Evolutionary conservation across 2,888 invertebrate species (phyloP).

Genomic region (Perdita meconis): DNA sequence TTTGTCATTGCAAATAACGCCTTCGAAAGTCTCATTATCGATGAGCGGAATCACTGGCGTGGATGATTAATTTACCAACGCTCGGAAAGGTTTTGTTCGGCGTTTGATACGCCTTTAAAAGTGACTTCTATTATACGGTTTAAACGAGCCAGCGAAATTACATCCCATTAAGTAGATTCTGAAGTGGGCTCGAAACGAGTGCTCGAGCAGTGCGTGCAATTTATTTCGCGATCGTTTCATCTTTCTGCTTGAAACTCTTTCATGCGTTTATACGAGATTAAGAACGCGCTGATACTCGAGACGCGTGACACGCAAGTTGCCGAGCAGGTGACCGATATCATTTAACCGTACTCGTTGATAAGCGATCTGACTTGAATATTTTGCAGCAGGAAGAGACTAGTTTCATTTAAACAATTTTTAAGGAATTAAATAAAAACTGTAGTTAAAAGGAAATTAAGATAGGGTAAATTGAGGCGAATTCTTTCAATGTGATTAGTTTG

Average conservation of each 20-base stretch:
- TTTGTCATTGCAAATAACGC: constrained; percentile 30
- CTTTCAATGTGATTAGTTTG: too few species aligned
- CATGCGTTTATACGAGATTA: background rate
- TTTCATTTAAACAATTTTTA: too few species aligned
- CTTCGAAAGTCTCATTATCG: constrained; percentile 37
- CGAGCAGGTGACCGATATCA: background rate
- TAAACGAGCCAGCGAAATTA: constrained; percentile 41
- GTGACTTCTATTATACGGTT: background rate
- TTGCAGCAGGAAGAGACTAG: too few species aligned
- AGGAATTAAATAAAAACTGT: too few species aligned
- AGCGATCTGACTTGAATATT: too few species aligned
- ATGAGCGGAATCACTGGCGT: background rate
- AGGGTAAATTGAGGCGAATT: too few species aligned
- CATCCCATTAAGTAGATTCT: constrained; percentile 27
- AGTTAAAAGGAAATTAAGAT: too few species aligned
- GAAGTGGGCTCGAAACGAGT: constrained; percentile 14
- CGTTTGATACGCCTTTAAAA: constrained; percentile 5
- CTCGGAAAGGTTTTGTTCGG: background rate
- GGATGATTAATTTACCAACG: constrained; percentile 6
- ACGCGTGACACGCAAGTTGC: background rate
- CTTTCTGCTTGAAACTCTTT: background rate
- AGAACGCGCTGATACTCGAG: background rate
- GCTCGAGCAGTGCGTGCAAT: constrained; percentile 29
- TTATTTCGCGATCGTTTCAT: constrained; percentile 42
- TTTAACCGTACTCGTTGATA: background rate